Conservation (phyloP, 1,140 invertebrate genomes). For the Brachionus asplanchnoidis region DNA sequence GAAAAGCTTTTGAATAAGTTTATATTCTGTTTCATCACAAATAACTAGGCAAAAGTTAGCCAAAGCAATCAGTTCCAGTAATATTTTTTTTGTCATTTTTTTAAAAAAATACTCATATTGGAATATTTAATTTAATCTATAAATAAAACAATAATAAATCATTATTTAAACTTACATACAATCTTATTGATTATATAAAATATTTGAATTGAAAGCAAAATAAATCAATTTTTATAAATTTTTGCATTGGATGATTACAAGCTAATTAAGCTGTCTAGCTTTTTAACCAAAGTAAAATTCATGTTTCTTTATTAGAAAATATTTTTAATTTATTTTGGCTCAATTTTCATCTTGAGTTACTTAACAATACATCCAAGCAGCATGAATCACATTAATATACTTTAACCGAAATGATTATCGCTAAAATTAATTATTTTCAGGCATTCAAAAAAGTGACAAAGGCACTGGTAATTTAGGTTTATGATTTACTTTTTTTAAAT, state of each 20-base stretch:
- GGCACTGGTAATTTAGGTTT: too few relatives aligned
- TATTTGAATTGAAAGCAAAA: not conserved
- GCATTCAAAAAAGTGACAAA: too few relatives aligned
- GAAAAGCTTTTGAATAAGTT: not conserved
- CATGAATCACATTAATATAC: not conserved
- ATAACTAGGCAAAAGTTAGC: not conserved
- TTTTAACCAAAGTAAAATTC: not conserved
- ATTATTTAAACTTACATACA: not conserved
- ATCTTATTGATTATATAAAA: not conserved
- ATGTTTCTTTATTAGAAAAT: not conserved
- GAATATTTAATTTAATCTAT: not conserved
- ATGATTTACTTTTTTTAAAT: too few relatives aligned
- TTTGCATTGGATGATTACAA: not conserved
- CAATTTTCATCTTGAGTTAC: not conserved
- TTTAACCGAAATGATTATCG: not conserved
- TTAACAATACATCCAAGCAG: not conserved
- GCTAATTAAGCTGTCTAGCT: not conserved
- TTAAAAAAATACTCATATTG: not conserved
- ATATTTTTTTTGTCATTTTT: not conserved
- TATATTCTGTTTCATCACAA: not conserved
- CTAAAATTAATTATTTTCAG: not conserved
- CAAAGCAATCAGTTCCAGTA: not conserved
- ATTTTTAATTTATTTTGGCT: not conserved
- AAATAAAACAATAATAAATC: not conserved
- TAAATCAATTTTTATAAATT: not conserved